A percentile compares a stretch with the other conserved stretches of the same genome.
Conservation (phyloP, 2,113 vertebrate genomes). For the Brachionichthys hirsutus region DNA sequence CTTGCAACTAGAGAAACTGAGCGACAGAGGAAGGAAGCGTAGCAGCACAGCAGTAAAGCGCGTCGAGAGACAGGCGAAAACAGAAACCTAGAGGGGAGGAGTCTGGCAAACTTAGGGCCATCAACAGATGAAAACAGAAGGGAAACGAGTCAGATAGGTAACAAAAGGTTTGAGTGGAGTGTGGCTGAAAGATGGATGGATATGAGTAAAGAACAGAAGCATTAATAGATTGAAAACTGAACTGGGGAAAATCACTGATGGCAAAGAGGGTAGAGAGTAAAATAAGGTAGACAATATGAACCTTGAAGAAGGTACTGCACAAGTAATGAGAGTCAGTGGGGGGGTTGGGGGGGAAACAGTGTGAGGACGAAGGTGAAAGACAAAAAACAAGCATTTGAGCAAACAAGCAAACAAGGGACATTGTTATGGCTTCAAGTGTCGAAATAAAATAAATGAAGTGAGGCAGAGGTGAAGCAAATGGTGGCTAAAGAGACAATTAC, state of each 20-base stretch:
- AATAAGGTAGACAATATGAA: slow-evolving; percentile 1
- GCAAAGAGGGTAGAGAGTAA: slow-evolving; percentile 10
- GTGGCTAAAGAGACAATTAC: slow-evolving; percentile 54
- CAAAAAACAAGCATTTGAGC: slow-evolving; percentile 23
- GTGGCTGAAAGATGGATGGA: slow-evolving; percentile 6
- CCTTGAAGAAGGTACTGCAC: slow-evolving; percentile 13
- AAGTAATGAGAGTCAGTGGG: slow-evolving; percentile 34
- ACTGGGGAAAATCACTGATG: slow-evolving; percentile 3
- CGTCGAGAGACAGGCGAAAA: slow-evolving; percentile 21
- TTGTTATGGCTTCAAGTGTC: slow-evolving; percentile 26
- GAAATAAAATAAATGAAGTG: slow-evolving; percentile 38
- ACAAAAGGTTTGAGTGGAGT: slow-evolving; percentile 13
- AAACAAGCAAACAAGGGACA: slow-evolving; percentile 40
- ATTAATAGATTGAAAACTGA: slow-evolving; percentile 14
- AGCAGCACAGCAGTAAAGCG: slow-evolving; percentile 19
- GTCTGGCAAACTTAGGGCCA: slow-evolving; percentile 7
- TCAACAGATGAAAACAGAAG: slow-evolving; percentile 33
- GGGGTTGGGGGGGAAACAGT: slow-evolving; percentile 1
- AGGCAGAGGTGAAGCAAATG: slow-evolving; percentile 29
- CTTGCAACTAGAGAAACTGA: slow-evolving; percentile 26
- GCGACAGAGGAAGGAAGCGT: slow-evolving; percentile 24
- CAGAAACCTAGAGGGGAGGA: slow-evolving; percentile 26
- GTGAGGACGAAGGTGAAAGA: slow-evolving; percentile 19
- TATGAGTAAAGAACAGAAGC: slow-evolving; percentile 4
- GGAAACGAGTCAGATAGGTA: slow-evolving; percentile 22